phyloP scores from a whole-genome alignment of 1,140 invertebrate species.

The Lucilia sericata region DNA sequence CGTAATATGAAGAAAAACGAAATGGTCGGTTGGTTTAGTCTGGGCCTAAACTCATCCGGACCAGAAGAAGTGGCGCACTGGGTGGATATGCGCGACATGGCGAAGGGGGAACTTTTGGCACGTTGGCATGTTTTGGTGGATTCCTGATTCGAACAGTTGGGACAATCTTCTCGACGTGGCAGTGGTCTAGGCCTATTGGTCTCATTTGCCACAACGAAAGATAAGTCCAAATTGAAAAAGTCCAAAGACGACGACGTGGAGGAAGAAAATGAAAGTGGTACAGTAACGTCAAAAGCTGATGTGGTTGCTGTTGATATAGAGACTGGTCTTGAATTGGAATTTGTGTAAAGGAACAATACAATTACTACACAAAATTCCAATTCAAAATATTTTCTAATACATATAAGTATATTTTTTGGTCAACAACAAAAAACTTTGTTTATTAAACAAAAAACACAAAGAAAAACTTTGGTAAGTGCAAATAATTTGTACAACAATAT shows the following conservation, averaged over 20 bases:
- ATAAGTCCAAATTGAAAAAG: conserved; percentile 56
- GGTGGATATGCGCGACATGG: conserved; percentile 85
- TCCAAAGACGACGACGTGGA: conserved; percentile 48
- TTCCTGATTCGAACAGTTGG: conserved; percentile 68
- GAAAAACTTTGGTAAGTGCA: conserved; percentile 42
- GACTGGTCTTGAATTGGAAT: conserved; percentile 63
- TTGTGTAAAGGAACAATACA: conserved; percentile 56
- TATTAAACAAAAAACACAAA: background rate
- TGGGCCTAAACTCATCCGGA: conserved; percentile 91
- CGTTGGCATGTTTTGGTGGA: conserved; percentile 81
- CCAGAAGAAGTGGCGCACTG: conserved; percentile 94
- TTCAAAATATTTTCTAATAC: conserved; percentile 22
- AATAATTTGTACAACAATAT: conserved; percentile 28
- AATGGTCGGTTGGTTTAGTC: conserved; percentile 95
- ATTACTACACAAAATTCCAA: conserved; percentile 9
- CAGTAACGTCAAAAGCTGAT: conserved; percentile 53
- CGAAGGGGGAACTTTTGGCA: conserved; percentile 65
- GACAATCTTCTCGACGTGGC: conserved; percentile 62
- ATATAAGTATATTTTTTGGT: background rate
- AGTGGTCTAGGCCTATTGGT: conserved; percentile 58
- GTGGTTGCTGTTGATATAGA: conserved; percentile 65
- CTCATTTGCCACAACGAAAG: conserved; percentile 60
- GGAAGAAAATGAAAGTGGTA: conserved; percentile 44
- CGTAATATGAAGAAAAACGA: conserved; percentile 93
- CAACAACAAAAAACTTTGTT: conserved; percentile 12